Base-by-base conservation (phyloP, 1,140 invertebrate species). In the Dinothrombium tinctorium region DNA sequence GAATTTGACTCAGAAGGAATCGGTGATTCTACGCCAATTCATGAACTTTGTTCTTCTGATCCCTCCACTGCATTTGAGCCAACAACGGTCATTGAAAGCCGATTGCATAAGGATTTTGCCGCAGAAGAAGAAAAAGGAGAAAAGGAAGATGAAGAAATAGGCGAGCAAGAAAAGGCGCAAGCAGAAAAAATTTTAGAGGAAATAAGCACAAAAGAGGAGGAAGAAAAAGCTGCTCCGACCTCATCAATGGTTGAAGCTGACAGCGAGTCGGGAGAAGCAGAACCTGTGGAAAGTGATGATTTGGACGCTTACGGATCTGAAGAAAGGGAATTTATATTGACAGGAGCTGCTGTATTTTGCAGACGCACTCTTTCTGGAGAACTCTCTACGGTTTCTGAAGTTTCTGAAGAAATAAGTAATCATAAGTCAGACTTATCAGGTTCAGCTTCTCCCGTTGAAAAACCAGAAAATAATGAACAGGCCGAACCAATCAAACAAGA, bases 371-470 rank as follows among this genome's bases (percentile, higher is more conserved):
- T 36, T n/a, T 45, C 37, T 2, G 48, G 44, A 2, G 50, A 52
- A 37, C 36, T 51, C 1, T 50, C 50, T 2, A 52, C 50, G 0
- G 49, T 51, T n/a, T 52, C 50, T 23, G 49, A 51, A 41, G 50
- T 52, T 3, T 50, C 48, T 8, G 50, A 52, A 43, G 51, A 52
- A 41, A 52, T 46, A 24, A 48, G 43, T 24, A 23, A 40, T 12
- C 37, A 40, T 14, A 28, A 25, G 41, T 46, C 11, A 32, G 39
- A 41, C 11, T n/a, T n/a, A n/a, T n/a, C n/a, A n/a, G 28, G 12
- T 29, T 15, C 28, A 29, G 28, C 15, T 29, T 4, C 2, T 29
- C 11, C 2, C 2, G 19, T 4, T 15, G 33, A 21, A 21, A 17
- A 21, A 20, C 9, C 7, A 36, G 20, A 36, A 6, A 36, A 32